Percentiles rank a stretch among this genome's conserved stretches.
phyloP scores from a whole-genome alignment of 53 echinoderm and acorn worm genomes.

The Paracentrotus lividus region DNA sequence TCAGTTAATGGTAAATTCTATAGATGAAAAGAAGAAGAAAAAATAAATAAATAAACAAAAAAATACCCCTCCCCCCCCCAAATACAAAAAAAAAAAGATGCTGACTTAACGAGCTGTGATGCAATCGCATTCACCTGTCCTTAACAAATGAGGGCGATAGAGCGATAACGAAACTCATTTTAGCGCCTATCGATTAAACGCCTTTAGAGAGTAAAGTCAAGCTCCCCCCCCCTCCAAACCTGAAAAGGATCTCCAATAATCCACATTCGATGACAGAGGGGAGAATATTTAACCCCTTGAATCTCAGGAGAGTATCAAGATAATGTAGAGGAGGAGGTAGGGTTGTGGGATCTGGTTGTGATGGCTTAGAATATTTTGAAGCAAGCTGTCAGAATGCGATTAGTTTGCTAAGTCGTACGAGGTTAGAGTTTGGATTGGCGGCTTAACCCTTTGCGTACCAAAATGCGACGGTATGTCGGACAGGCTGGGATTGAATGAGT shows the following conservation, averaged over 20 bases:
- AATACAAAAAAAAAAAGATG: slow-evolving; percentile 14
- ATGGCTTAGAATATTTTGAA: background rate
- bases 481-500: no score
- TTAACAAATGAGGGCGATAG: slow-evolving; percentile 48
- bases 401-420: background rate
- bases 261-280: background rate
- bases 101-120: slow-evolving; percentile 28
- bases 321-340: background rate
- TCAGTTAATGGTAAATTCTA: no score
- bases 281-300: background rate
- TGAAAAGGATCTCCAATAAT: background rate
- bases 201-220: slow-evolving; percentile 16
- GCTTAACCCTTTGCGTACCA: no score
- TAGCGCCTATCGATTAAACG: slow-evolving; percentile 31
- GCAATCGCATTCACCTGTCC: background rate
- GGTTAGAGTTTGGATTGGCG: background rate
- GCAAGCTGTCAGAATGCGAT: slow-evolving; percentile 19
- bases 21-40: background rate
- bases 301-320: background rate
- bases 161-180: slow-evolving; percentile 23
- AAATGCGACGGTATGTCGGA: no score
- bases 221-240: background rate
- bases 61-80: no score
- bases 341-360: background rate
- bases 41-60: no score